Percentiles rank a stretch among this genome's conserved stretches.
Conservation (phyloP, 2,888 invertebrate species). For the Lochmaea capreae region DNA sequence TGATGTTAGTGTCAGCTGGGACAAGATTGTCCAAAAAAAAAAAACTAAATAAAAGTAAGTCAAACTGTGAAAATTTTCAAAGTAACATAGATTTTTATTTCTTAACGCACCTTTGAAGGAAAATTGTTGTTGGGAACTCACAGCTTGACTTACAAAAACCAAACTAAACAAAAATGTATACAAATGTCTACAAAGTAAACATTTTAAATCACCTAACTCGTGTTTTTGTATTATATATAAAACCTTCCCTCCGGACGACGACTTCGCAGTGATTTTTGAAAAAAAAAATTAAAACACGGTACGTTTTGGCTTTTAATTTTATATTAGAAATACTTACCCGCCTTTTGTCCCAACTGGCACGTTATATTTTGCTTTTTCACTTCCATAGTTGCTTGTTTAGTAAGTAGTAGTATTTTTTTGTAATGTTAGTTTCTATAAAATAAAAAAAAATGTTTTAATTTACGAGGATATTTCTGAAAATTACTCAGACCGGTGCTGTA, state of each 20-base stretch:
- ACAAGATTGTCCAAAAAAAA: constrained; percentile 60
- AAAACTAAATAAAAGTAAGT: constrained; percentile 5
- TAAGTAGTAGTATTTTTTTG: constrained; percentile 5
- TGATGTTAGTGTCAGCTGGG: constrained; percentile 66
- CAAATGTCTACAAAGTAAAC: constrained; percentile 38
- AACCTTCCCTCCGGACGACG: constrained; percentile 48
- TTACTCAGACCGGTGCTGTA: no score
- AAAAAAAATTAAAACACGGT: constrained; percentile 29
- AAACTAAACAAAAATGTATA: constrained; percentile 24
- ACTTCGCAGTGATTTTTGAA: constrained; percentile 46
- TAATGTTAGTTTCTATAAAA: background rate
- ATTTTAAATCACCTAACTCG: constrained; percentile 35
- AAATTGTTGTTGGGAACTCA: background rate
- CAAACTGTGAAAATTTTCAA: constrained; percentile 52
- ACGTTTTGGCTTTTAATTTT: constrained; percentile 47
- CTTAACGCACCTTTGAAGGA: no score
- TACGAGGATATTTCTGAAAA: background rate
- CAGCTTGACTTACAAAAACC: constrained; percentile 9
- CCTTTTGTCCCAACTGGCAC: constrained; percentile 71
- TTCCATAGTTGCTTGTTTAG: constrained; percentile 36
- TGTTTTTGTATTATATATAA: constrained; percentile 41
- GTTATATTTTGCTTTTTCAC: constrained; percentile 60
- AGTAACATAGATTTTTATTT: background rate
- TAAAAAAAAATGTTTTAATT: background rate
- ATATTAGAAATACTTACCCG: constrained; percentile 44